Conservation (phyloP, 2,888 invertebrate genomes). For the Buathra laborator region DNA sequence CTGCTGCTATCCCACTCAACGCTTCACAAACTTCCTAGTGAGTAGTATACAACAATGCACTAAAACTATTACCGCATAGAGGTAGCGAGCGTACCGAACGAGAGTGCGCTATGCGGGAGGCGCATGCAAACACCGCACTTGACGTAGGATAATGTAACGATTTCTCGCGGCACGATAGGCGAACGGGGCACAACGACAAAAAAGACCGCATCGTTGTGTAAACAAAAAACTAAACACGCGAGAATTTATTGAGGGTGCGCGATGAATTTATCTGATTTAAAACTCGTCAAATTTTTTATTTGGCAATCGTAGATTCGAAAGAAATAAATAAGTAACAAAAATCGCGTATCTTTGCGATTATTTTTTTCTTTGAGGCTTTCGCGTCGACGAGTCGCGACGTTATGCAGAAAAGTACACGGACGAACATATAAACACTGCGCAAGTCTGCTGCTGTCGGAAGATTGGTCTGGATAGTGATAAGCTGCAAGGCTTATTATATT, state of each 20-base stretch:
- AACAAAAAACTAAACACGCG: not conserved
- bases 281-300: not conserved
- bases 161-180: conserved; percentile 16
- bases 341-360: not conserved
- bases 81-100: conserved; percentile 1
- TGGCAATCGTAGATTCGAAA: too few species aligned
- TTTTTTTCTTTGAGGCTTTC: conserved; percentile 16
- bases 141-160: conserved; percentile 38
- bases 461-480: conserved; percentile 55
- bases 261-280: not conserved
- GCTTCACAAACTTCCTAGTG: conserved; percentile 37
- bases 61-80: conserved; percentile 43
- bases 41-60: conserved; percentile 13
- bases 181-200: not conserved
- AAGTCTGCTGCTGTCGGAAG: conserved; percentile 52
- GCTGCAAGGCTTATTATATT: conserved; percentile 31
- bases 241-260: too few species aligned
- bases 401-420: conserved; percentile 54
- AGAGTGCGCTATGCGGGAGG: conserved; percentile 63
- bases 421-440: conserved; percentile 53
- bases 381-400: conserved; percentile 52
- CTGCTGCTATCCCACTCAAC: conserved; percentile 44
- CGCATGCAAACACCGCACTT: conserved; percentile 55
- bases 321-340: too few species aligned
- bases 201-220: conserved; percentile 15